A percentile compares a stretch with the other conserved stretches of the same genome.
These are phyloP conservation scores for Vanacampus margaritifer DNA, from an alignment of 2,113 vertebrate species.

Conservation along the genomic window DNA sequence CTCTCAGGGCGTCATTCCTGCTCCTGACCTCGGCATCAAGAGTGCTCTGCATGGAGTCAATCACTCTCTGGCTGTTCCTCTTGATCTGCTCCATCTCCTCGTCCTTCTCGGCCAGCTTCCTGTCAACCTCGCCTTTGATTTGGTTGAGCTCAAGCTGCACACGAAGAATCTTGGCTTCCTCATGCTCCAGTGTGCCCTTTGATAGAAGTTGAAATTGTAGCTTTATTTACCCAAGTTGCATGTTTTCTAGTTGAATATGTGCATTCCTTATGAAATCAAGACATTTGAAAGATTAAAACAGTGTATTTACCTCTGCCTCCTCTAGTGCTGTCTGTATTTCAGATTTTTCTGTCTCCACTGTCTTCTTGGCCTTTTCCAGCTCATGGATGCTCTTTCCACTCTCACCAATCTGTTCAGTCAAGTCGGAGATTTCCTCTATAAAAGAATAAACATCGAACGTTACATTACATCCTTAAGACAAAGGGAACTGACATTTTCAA, in stretches of 20 bases:
- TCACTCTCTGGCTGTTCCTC: slow-evolving; percentile 78
- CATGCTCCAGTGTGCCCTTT: slow-evolving; percentile 67
- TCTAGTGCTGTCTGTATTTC: slow-evolving; percentile 52
- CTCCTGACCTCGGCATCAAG: slow-evolving; percentile 79
- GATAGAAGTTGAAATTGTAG: background rate
- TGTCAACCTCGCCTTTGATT: slow-evolving; percentile 81
- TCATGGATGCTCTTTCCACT: slow-evolving; percentile 45
- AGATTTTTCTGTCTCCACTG: slow-evolving; percentile 40
- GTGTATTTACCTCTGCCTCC: slow-evolving; percentile 43
- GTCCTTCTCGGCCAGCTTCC: slow-evolving; percentile 82
- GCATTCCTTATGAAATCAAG: background rate
- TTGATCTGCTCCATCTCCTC: slow-evolving; percentile 85
- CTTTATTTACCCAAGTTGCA: background rate
- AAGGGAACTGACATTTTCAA: background rate
- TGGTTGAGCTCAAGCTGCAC: slow-evolving; percentile 80
- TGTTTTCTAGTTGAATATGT: background rate
- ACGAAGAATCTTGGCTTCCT: slow-evolving; percentile 69
- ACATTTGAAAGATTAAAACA: background rate
- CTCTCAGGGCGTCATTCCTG: slow-evolving; percentile 69
- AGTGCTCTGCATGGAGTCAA: slow-evolving; percentile 81
- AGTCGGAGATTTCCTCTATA: slow-evolving; percentile 13
- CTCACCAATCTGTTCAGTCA: slow-evolving; percentile 18
- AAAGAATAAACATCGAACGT: background rate
- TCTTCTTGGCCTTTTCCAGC: slow-evolving; percentile 47
- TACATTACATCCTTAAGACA: background rate